These are phyloP conservation scores for Leptarthrus brevirostris DNA, from an alignment of 2,888 invertebrate genomes.

Conservation along the genomic window DNA sequence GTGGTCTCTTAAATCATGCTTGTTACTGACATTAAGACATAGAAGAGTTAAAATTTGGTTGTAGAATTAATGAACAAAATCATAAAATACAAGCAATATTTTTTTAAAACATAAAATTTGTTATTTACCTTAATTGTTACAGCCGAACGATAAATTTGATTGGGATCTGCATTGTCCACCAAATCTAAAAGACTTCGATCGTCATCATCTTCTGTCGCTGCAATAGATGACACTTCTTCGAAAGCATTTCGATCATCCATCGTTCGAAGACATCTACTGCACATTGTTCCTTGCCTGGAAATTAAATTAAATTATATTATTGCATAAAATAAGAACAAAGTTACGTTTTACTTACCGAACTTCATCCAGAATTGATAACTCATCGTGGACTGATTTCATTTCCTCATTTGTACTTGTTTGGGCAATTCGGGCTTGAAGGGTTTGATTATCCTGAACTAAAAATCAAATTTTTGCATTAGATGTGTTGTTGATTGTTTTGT, in stretches of 20 bases:
- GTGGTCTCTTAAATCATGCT: no score
- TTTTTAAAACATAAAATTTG: neutral
- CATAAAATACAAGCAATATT: no score
- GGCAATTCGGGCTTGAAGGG: conserved; percentile 63
- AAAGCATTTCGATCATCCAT: conserved; percentile 69
- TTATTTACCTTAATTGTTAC: conserved; percentile 71
- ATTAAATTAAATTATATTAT: conserved; percentile 52
- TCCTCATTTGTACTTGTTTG: conserved; percentile 74
- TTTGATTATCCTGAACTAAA: conserved; percentile 65
- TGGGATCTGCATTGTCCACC: conserved; percentile 60
- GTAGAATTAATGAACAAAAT: no score
- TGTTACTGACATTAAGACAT: no score
- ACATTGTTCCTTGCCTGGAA: conserved; percentile 82
- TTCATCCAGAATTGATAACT: conserved; percentile 85
- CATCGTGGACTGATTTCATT: conserved; percentile 85
- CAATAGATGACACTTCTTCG: conserved; percentile 71
- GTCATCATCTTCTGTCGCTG: conserved; percentile 80
- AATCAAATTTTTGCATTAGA: no score
- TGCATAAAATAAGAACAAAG: no score
- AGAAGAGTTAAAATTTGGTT: no score
- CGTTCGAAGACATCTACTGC: conserved; percentile 81
- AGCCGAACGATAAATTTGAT: conserved; percentile 58
- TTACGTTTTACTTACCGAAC: conserved; percentile 72
- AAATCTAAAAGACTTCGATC: conserved; percentile 71
- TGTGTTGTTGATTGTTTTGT: no score